A percentile compares a stretch with the other conserved stretches of the same genome.
phyloP scores from a whole-genome alignment of 92 coral and sea anemone species.

The Phenganax subtilis region DNA sequence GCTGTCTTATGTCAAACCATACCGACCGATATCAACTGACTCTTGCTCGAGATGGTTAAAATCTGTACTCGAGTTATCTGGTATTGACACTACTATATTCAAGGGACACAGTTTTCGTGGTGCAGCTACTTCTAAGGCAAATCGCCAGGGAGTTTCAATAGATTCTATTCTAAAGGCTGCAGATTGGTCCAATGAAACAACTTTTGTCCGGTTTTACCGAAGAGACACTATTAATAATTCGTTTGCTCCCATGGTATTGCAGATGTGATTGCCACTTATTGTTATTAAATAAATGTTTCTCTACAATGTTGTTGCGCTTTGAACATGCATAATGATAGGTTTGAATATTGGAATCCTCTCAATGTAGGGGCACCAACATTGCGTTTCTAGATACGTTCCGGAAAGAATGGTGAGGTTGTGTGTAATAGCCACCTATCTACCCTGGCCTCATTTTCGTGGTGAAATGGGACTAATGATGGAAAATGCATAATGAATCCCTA shows the following conservation, averaged over 20 bases:
- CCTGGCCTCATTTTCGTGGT: conserved; percentile 15
- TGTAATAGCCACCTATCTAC: not conserved
- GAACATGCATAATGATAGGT: conserved; percentile 3
- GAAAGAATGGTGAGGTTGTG: not conserved
- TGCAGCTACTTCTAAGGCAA: too few species aligned
- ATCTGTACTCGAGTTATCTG: not conserved
- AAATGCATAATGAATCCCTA: not conserved
- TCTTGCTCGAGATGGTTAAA: not conserved
- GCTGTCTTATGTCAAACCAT: not conserved
- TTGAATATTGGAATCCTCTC: not conserved
- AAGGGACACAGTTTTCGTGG: too few species aligned
- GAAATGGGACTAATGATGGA: conserved; percentile 8
- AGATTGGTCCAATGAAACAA: too few species aligned
- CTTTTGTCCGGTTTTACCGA: too few species aligned
- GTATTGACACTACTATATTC: not conserved
- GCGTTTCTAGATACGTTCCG: conserved; percentile 12
- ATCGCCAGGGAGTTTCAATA: too few species aligned
- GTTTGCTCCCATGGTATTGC: too few species aligned
- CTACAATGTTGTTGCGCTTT: too few species aligned
- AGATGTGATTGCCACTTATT: too few species aligned
- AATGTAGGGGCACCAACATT: conserved; percentile 9
- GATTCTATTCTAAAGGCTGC: too few species aligned
- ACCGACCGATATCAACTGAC: not conserved
- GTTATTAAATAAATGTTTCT: too few species aligned
- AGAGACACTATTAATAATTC: too few species aligned